Conservation (phyloP, 2,113 vertebrate genomes). For the Ameiurus melas region DNA sequence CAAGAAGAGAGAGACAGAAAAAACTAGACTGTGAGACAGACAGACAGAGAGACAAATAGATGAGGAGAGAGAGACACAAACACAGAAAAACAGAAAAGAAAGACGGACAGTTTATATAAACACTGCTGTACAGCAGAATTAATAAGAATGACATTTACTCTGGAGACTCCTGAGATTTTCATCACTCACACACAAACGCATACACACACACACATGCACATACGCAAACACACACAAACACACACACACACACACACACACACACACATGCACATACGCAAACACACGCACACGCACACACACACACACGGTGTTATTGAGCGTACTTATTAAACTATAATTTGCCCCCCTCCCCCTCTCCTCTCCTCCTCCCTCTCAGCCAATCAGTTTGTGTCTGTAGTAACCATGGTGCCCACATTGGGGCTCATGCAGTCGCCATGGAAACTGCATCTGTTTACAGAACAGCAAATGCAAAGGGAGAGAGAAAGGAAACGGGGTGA, state of each 20-base stretch:
- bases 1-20: background rate
- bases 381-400: constrained; percentile 68
- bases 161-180: background rate
- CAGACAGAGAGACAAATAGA: background rate
- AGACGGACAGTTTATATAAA: background rate
- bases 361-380: constrained; percentile 62
- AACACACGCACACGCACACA: background rate
- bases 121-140: background rate
- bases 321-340: constrained; percentile 65
- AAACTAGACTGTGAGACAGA: background rate
- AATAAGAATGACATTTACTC: background rate
- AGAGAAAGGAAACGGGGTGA: constrained; percentile 49
- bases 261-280: too few species aligned
- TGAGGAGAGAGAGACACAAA: background rate
- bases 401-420: constrained; percentile 77
- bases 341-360: constrained; percentile 55
- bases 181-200: background rate
- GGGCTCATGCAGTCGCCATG: constrained; percentile 78
- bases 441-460: constrained; percentile 95
- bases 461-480: constrained; percentile 52
- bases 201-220: constrained; percentile 18
- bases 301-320: constrained; percentile 62
- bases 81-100: background rate
- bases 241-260: constrained; percentile 16
- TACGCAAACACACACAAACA: background rate